phyloP scores from a whole-genome alignment of 2,797 vertebrate genomes.

The Diceros bicornis region DNA sequence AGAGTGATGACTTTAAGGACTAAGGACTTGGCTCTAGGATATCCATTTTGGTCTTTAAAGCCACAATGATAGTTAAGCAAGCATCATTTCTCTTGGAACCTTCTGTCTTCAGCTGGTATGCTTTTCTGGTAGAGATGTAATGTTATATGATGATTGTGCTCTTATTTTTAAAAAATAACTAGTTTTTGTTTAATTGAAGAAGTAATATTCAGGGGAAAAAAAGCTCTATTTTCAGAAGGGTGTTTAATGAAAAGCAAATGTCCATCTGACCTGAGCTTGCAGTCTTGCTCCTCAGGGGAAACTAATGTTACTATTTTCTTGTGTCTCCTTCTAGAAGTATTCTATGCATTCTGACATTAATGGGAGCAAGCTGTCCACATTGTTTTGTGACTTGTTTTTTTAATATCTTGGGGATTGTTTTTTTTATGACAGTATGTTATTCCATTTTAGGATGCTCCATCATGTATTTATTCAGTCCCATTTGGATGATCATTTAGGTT shows the following conservation, averaged over 20 bases:
- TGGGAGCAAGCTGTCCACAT: neutral
- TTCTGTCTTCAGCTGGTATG: neutral
- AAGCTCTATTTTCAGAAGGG: neutral
- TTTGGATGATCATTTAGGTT: neutral
- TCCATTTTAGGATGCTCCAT: neutral
- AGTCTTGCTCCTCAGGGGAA: neutral
- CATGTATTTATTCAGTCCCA: neutral
- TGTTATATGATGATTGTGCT: neutral
- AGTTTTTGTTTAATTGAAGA: conserved; percentile 25
- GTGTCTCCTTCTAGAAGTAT: neutral
- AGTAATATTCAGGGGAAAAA: neutral
- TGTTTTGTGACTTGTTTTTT: conserved; percentile 3
- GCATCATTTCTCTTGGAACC: neutral
- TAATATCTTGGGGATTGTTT: neutral
- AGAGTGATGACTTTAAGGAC: neutral
- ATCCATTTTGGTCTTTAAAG: neutral
- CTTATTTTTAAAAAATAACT: neutral
- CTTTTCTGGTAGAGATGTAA: neutral
- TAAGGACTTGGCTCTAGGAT: neutral
- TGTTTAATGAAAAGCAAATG: neutral
- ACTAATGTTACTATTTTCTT: neutral
- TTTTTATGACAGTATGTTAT: neutral
- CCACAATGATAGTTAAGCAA: neutral
- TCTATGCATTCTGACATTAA: neutral
- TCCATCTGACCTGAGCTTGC: neutral